Base-by-base conservation (phyloP, 2,797 vertebrate species). In the Gila robusta region DNA sequence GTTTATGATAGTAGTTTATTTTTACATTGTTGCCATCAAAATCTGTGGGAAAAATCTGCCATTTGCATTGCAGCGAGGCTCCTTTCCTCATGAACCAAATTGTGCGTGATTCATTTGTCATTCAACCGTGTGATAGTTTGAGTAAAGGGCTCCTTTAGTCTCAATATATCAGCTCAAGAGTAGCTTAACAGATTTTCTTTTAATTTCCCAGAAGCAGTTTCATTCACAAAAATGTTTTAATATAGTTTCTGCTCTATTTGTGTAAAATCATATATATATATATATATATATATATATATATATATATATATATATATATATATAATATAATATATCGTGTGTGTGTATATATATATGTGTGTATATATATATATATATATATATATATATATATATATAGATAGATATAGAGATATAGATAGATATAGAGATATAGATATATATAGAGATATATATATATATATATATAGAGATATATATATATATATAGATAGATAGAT, bases 101-200 rank as follows among this genome's bases (percentile, higher is more conserved):
- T 72, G 70, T 21, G 72, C 59, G 64, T 72, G 72, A 88, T 70
- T 81, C 54, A 88, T 88, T 85, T 85, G 79, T 12, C 83, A 85
- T 88, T 88, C 83, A 82, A 66, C 87, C 83, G 4, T 85, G 72
- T 17, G 4, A 39, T 74, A 26, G 56, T 84, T 87, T 87, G 47
- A 67, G 72, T 66, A 70, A 76, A 59, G 35, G 32, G 17, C 80
- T 62, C 67, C 19, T 84, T 47, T 28, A 81, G 83, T 77, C 62
- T 35, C 71, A 26, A 16, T 54, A 76, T 47, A 84, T 84, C 62
- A 49, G 39, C 35, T 79, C 26, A n/a, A 47, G 28, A 80, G 17
- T 35, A 39, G 7, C 76, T 70, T 21, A 71, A 59, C 37, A 44
- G 26, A 79, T 71, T 84, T 79, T 6, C 73, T 35, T 72, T 26